phyloP scores from a whole-genome alignment of 2,113 vertebrate genomes.

The Pseudois nayaur region DNA sequence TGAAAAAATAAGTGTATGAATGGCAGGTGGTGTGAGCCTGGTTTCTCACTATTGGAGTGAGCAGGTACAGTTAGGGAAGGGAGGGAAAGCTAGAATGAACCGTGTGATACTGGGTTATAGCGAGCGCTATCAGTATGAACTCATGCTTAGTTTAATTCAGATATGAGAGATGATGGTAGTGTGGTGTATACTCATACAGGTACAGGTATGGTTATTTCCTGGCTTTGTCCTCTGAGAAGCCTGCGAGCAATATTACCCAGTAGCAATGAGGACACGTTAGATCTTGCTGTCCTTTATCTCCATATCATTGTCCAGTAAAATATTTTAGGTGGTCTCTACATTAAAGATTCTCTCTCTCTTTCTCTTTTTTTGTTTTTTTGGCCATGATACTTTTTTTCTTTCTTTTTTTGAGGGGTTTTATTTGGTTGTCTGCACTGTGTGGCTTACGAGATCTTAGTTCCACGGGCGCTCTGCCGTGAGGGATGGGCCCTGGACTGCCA shows the following conservation, averaged over 20 bases:
- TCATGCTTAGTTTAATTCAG: background rate
- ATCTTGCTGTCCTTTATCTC: background rate
- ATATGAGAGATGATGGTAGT: background rate
- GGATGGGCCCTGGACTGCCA: background rate
- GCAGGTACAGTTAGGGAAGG: background rate
- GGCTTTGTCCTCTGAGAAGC: background rate
- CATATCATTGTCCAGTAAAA: background rate
- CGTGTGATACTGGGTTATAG: background rate
- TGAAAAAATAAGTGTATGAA: background rate
- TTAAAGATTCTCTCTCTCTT: background rate
- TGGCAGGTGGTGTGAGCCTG: background rate
- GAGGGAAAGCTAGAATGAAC: background rate
- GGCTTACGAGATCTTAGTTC: background rate
- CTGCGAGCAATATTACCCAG: background rate
- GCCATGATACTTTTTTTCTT: background rate
- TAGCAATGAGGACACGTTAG: background rate
- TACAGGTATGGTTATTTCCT: background rate
- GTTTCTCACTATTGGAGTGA: background rate
- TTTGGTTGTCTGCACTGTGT: background rate
- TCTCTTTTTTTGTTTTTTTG: background rate
- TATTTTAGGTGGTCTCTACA: background rate
- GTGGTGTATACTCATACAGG: background rate
- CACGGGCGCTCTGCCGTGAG: rapidly evolving
- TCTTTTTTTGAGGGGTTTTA: background rate
- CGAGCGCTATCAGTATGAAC: background rate